A percentile compares a stretch with the other conserved stretches of the same genome.
Evolutionary conservation across 2,797 vertebrate genomes (phyloP).

Genomic region (Podarcis siculus): DNA sequence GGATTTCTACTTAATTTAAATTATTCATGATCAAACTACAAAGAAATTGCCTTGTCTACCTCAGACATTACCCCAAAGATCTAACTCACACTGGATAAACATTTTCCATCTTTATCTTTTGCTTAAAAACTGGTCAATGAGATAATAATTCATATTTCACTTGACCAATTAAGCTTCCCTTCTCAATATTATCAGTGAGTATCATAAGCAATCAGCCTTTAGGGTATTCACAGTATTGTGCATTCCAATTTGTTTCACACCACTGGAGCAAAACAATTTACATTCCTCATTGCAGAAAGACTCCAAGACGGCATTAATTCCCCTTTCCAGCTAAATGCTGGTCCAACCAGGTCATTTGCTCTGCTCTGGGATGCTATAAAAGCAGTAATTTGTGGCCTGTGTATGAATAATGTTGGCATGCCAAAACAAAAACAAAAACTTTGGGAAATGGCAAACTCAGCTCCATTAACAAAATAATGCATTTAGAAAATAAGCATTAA

Average conservation of each 20-base stretch:
- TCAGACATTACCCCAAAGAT: conserved; percentile 37
- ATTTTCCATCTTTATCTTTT: conserved; percentile 31
- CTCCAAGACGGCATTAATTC: too few relatives aligned
- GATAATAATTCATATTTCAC: conserved; percentile 14
- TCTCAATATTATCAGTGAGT: not conserved
- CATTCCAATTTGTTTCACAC: conserved; percentile 30
- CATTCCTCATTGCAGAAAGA: not conserved
- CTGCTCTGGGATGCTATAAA: too few relatives aligned
- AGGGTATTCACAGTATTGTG: not conserved
- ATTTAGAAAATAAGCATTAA: too few relatives aligned
- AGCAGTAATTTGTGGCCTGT: too few relatives aligned
- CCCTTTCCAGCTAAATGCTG: too few relatives aligned
- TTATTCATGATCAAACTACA: conserved; percentile 60
- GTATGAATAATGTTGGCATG: too few relatives aligned
- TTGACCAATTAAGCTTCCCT: not conserved
- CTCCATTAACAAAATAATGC: too few relatives aligned
- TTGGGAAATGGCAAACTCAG: too few relatives aligned
- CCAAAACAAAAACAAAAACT: too few relatives aligned
- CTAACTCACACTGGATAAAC: conserved; percentile 31
- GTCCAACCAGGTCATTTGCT: too few relatives aligned
- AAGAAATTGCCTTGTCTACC: conserved; percentile 3
- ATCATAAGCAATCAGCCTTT: not conserved
- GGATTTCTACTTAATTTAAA: conserved; percentile 54
- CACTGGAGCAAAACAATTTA: not conserved
- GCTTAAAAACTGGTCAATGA: conserved; percentile 27